Conservation (phyloP, 64 coral and sea anemone genomes). For the Hydrozoanthus tunicans region DNA sequence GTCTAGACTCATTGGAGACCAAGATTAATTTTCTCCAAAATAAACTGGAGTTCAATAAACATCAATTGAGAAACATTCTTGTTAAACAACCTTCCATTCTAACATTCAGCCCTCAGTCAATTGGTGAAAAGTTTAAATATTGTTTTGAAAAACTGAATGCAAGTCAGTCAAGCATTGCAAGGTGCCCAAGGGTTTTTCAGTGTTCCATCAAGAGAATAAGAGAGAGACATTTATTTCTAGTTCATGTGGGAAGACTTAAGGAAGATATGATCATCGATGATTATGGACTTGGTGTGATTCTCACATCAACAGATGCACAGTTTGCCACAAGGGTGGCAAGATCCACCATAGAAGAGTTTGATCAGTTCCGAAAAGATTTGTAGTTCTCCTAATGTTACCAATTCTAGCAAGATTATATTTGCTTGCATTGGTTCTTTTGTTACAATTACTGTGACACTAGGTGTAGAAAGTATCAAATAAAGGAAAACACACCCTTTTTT, state of each 20-base stretch:
- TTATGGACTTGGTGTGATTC: constrained; percentile 85
- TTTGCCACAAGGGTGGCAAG: constrained; percentile 84
- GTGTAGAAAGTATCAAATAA: no score
- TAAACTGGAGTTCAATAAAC: constrained; percentile 82
- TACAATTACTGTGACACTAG: no score
- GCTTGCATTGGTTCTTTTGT: no score
- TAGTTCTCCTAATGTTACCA: not conserved
- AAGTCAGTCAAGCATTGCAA: constrained; percentile 77
- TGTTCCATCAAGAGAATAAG: constrained; percentile 89
- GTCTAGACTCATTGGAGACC: constrained; percentile 52
- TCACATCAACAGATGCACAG: constrained; percentile 63
- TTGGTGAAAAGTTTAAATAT: constrained; percentile 86
- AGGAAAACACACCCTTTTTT: no score
- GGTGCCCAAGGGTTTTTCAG: constrained; percentile 89
- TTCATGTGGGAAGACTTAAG: constrained; percentile 64
- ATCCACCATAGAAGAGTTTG: constrained; percentile 72
- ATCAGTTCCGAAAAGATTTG: constrained; percentile 55
- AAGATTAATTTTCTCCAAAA: constrained; percentile 83
- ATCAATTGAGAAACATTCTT: constrained; percentile 88
- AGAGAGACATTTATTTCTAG: constrained; percentile 85
- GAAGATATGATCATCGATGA: constrained; percentile 82
- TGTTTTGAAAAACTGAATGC: constrained; percentile 79
- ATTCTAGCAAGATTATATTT: no score
- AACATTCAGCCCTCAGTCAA: constrained; percentile 76
- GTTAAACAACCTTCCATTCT: constrained; percentile 94